phyloP scores from a whole-genome alignment of 2,113 vertebrate genomes.

The Silurus meridionalis region DNA sequence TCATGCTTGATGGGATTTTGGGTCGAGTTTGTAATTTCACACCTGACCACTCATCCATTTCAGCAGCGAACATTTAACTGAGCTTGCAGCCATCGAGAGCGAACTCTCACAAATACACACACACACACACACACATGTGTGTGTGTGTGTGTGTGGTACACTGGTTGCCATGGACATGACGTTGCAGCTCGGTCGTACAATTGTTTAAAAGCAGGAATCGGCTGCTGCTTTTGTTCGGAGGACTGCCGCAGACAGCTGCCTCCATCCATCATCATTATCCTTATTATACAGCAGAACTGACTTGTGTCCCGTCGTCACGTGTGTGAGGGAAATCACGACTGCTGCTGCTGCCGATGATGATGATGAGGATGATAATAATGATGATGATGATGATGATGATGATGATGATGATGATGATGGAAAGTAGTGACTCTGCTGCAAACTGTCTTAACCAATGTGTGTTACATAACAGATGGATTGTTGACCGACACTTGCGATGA shows the following conservation, averaged over 20 bases:
- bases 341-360: background rate
- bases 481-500: conserved; percentile 8
- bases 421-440: background rate
- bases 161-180: conserved; percentile 24
- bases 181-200: conserved; percentile 28
- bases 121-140: conserved; percentile 37
- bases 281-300: background rate
- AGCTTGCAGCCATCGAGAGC: conserved; percentile 23
- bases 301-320: background rate
- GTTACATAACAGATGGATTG: background rate
- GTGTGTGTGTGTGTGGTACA: background rate
- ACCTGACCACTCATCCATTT: conserved; percentile 56
- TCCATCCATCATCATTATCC: background rate
- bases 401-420: background rate
- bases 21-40: conserved; percentile 56
- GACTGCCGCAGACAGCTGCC: background rate
- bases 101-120: background rate
- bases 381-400: background rate
- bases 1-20: conserved; percentile 52
- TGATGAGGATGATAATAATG: background rate
- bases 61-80: conserved; percentile 46
- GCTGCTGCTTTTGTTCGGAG: background rate
- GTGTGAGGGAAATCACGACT: background rate
- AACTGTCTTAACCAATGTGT: background rate
- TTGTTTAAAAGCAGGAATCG: conserved; percentile 44